Base-by-base conservation (phyloP, 2,797 vertebrate species). In the Remorina albescens region DNA sequence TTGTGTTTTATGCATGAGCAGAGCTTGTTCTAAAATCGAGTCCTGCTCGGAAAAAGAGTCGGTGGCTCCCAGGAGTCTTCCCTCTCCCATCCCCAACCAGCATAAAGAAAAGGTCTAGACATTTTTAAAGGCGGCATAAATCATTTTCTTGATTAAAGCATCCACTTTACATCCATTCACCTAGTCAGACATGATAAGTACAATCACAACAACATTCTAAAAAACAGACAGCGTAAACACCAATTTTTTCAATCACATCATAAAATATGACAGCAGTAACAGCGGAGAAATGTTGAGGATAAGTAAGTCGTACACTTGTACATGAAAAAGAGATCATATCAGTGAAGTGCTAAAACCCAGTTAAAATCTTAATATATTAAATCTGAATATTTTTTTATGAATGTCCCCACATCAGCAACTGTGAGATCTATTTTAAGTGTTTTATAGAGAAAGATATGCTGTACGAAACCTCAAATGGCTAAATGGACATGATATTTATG, bases 1-100 rank as follows among this genome's bases (percentile, higher is more conserved):
- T 70, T 49, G 57, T 63, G 68, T 77, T 84, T 79, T 62, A 84
- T 77, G 50, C 73, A 81, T 81, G 70, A 81, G 64, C 42, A 64
- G 53, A 44, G 44, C 28, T 73, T 63, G 74, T 75, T 76, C 28
- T 67, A 51, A 58, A 83, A 84, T 71, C 71, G 71, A 53, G 63
- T 63, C 46, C 61, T 60, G 67, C 49, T 51, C 34, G 23, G 25
- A 51, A 49, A 71, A 75, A 64, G 46, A 64, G 54, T 36, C 1
- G 13, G 44, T 36, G 39, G 62, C 71, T 71, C 70, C 63, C 51
- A 65, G 50, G 80, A 68, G 63, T 62, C 69, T 44, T 44, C 42
- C 58, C 16, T 39, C n/a, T 62, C 30, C 55, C n/a, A n/a, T n/a
- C n/a, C 23, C 18, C 30, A 30, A 30, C 26, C 44, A 30, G n/a